Evolutionary conservation across 2,888 invertebrate genomes (phyloP).

Genomic region (Lasioglossum villosulum): DNA sequence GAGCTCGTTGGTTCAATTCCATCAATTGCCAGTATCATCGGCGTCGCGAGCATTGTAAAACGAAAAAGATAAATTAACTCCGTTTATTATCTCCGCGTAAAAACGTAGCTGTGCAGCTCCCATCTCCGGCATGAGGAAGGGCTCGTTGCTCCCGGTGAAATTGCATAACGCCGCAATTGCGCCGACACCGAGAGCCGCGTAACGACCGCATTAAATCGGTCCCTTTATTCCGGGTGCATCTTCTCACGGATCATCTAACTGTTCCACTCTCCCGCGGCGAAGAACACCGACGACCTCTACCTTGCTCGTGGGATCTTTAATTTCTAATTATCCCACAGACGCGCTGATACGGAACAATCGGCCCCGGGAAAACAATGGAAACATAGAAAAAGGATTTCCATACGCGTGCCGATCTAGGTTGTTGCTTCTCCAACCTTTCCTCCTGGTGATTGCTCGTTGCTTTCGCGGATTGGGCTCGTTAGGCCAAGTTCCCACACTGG

Average conservation of each 20-base stretch:
- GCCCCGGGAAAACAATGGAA: neutral
- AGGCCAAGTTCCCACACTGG: neutral
- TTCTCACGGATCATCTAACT: constrained; percentile 53
- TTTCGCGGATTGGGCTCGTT: neutral
- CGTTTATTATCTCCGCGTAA: constrained; percentile 42
- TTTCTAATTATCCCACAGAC: constrained; percentile 14
- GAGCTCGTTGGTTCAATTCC: neutral
- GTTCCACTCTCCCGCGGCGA: constrained; percentile 13
- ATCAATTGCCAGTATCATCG: constrained; percentile 30
- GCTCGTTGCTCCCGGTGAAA: constrained; percentile 20
- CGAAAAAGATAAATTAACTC: constrained; percentile 54
- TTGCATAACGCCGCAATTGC: constrained; percentile 31
- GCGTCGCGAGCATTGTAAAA: constrained; percentile 9
- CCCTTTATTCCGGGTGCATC: constrained; percentile 25
- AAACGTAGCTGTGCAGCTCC: constrained; percentile 3
- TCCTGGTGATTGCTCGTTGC: neutral
- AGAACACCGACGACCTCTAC: constrained; percentile 30
- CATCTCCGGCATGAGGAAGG: neutral
- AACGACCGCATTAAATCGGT: constrained; percentile 40
- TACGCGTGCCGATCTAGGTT: neutral
- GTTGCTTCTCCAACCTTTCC: neutral
- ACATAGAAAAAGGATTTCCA: neutral
- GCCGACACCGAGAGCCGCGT: constrained; percentile 15
- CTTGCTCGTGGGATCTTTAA: constrained; percentile 23
- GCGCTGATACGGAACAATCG: neutral